These are phyloP conservation scores for Eurosta solidaginis DNA, from an alignment of 1,140 invertebrate genomes.

Conservation along the genomic window DNA sequence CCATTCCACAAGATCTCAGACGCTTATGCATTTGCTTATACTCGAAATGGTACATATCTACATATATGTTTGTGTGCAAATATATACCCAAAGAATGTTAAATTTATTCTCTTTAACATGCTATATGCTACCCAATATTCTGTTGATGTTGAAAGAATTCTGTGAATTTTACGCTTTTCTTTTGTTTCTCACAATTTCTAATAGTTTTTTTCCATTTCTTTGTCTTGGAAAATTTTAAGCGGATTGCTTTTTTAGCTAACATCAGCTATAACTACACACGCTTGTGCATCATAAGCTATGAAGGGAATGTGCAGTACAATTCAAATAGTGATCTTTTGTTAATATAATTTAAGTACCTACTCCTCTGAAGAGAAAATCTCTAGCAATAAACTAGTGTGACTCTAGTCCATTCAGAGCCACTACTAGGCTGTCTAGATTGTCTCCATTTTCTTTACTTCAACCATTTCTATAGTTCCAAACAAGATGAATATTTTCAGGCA, in stretches of 20 bases:
- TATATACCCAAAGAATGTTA: neutral
- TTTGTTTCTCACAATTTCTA: neutral
- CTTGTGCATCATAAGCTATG: neutral
- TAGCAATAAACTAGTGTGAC: too few species aligned
- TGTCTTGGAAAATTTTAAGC: conserved; percentile 13
- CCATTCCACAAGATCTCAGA: too few species aligned
- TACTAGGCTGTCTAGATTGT: too few species aligned
- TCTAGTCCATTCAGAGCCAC: too few species aligned
- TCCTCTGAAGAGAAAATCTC: too few species aligned
- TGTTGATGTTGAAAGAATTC: neutral
- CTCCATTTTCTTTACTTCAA: too few species aligned
- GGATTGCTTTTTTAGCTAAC: neutral
- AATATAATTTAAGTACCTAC: too few species aligned
- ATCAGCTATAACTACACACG: neutral
- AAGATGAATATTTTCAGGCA: too few species aligned
- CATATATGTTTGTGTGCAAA: neutral
- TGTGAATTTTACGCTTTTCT: neutral
- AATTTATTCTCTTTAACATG: neutral
- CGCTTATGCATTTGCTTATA: neutral
- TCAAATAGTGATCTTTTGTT: neutral
- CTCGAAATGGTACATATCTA: neutral
- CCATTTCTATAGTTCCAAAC: too few species aligned
- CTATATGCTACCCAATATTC: neutral
- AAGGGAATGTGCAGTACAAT: neutral
- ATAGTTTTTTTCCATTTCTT: conserved; percentile 10